Evolutionary conservation across 2,888 invertebrate species (phyloP).

Genomic region (Apeira syringaria): DNA sequence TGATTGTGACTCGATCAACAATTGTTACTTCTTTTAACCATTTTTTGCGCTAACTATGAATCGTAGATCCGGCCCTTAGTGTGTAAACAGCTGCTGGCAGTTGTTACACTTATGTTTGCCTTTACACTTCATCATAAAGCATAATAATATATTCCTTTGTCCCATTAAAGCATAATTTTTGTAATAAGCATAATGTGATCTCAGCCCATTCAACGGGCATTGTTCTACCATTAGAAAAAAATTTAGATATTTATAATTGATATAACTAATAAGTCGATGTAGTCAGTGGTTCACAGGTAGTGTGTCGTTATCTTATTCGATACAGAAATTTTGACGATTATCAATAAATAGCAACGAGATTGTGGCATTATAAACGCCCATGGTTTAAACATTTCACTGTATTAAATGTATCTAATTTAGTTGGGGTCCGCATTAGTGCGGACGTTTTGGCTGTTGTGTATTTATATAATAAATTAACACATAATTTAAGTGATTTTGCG

Average conservation of each 20-base stretch:
- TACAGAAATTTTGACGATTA: constrained; percentile 53
- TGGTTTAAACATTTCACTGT: constrained; percentile 24
- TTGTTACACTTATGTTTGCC: too few relatives aligned
- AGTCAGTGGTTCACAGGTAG: constrained; percentile 80
- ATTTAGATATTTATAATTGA: constrained; percentile 69
- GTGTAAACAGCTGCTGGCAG: constrained; percentile 56
- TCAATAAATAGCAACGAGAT: constrained; percentile 56
- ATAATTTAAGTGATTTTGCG: constrained; percentile 48
- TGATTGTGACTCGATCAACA: too few relatives aligned
- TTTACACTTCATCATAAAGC: too few relatives aligned
- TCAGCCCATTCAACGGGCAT: constrained; percentile 56
- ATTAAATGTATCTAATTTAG: constrained; percentile 38
- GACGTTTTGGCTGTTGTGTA: constrained; percentile 70
- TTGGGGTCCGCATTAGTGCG: constrained; percentile 37
- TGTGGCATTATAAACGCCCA: constrained; percentile 31
- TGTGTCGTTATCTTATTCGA: constrained; percentile 68
- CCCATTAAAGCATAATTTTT: constrained; percentile 22
- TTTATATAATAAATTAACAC: constrained; percentile 43
- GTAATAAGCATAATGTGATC: constrained; percentile 39
- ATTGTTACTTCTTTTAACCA: too few relatives aligned
- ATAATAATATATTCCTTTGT: constrained; percentile 16
- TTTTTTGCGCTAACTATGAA: too few relatives aligned
- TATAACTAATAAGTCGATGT: constrained; percentile 72
- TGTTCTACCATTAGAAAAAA: constrained; percentile 61
- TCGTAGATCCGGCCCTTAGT: too few relatives aligned